Evolutionary conservation across 1,140 invertebrate species (phyloP), one percentile per base, ranked within the genome.

Genomic region (Agraylea sexmaculata): DNA sequence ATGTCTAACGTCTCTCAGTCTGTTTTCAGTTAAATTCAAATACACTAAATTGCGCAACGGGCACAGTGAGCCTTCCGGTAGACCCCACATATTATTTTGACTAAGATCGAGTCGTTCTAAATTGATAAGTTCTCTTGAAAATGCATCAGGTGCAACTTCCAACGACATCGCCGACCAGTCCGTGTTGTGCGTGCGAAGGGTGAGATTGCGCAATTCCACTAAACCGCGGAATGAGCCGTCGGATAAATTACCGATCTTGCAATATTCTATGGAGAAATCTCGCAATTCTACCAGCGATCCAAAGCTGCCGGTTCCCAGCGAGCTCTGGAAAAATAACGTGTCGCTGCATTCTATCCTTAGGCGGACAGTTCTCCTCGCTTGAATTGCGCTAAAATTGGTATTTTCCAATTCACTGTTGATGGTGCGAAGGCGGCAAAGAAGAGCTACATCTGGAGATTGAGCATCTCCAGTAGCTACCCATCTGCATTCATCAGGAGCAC

Each of bases 331-430:
- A 61, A 87, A 86, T 11, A 87, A 65, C 11, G 77, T 77, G 55
- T 87, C 81, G 59, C 80, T 87, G 66, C 87, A 91, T 58, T 86
- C 80, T 15, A 90, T 71, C 6, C 78, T 68, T 46, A 90, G 63
- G 5, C 81, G 70, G 2, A 87, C 83, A 17, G 85, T 87, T 47
- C 87, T 83, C 53, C 85, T 79, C n/a, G 83, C 79, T 61, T 87
- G 84, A 44, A 86, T 87, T 25, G 83, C 80, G 62, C 82, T 86
- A 58, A 90, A 88, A 53, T 90, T 90, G 19, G 84, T 87, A 57
- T 86, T 85, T 65, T 88, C 84, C 53, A 87, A 65, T 64, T 88
- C 84, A 56, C 83, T 87, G 63, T 88, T 88, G 64, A 88, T 87
- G 44, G 85, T 87, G 30, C 80, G 68, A 38, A 91, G 60, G 43